phyloP scores from a whole-genome alignment of 2,888 invertebrate species.

The Teleiodes luculella region DNA sequence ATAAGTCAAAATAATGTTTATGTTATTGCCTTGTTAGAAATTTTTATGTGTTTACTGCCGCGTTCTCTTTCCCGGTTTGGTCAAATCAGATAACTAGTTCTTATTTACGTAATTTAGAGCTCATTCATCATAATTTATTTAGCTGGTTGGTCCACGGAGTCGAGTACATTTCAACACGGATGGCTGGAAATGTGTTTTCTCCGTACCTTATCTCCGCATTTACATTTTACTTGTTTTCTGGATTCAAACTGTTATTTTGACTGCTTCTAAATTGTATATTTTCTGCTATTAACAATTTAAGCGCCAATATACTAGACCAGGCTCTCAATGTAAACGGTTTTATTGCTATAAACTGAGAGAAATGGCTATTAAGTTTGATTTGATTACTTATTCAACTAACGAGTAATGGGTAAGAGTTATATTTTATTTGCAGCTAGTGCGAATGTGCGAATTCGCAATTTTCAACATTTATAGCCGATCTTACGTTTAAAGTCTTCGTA shows the following conservation, averaged over 20 bases:
- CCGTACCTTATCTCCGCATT: not conserved
- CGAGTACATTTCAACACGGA: not conserved
- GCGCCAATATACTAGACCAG: not conserved
- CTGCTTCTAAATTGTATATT: not conserved
- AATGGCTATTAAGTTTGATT: constrained; percentile 6
- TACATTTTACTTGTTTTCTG: not conserved
- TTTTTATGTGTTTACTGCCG: constrained; percentile 19
- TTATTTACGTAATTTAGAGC: constrained; percentile 18
- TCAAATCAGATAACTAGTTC: constrained; percentile 19
- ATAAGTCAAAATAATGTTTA: constrained; percentile 38
- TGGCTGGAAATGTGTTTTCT: not conserved
- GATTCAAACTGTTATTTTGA: too few relatives aligned
- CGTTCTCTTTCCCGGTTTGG: constrained; percentile 28
- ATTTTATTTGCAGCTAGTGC: not conserved
- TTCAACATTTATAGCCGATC: constrained; percentile 3
- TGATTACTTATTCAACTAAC: not conserved
- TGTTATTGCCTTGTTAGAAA: too few relatives aligned
- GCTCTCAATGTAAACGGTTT: not conserved
- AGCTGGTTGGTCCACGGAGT: not conserved
- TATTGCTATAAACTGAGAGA: constrained; percentile 6
- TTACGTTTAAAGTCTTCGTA: constrained; percentile 5
- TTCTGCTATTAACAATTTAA: not conserved
- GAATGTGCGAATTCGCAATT: constrained; percentile 11
- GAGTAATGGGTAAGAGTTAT: constrained; percentile 9
- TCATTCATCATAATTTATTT: constrained; percentile 5